A percentile compares a stretch with the other conserved stretches of the same genome.
These are phyloP conservation scores for Drosophila persimilis DNA, from an alignment of 1,140 invertebrate species.

Conservation along the genomic window DNA sequence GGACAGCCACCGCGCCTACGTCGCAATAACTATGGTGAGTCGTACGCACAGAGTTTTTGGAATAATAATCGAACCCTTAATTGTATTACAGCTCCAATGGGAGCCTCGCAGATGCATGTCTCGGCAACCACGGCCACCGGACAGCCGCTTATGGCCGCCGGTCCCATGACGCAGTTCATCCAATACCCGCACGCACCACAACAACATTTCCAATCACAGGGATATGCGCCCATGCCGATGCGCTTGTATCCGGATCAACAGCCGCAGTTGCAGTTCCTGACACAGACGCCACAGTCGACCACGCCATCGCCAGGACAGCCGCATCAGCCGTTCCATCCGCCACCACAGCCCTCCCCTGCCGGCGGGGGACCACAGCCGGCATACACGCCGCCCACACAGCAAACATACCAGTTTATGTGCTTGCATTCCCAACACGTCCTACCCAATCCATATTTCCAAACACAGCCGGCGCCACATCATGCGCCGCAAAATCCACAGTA, in stretches of 20 bases:
- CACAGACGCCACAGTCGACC: constrained; percentile 86
- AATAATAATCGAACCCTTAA: background rate
- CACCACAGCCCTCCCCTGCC: constrained; percentile 85
- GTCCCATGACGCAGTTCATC: constrained; percentile 86
- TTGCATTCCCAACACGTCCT: constrained; percentile 83
- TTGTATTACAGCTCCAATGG: constrained; percentile 84
- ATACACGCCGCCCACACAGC: constrained; percentile 73
- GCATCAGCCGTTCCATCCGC: constrained; percentile 85
- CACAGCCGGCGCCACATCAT: constrained; percentile 67
- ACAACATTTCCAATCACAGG: constrained; percentile 84
- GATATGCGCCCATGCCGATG: constrained; percentile 85
- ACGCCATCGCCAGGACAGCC: constrained; percentile 87
- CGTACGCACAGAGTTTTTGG: too few species aligned
- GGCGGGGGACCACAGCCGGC: constrained; percentile 83
- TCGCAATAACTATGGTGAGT: constrained; percentile 74
- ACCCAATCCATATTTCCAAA: constrained; percentile 69
- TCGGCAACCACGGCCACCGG: constrained; percentile 90
- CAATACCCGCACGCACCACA: constrained; percentile 87
- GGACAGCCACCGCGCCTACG: constrained; percentile 69
- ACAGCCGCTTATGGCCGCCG: constrained; percentile 91
- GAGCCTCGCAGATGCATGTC: constrained; percentile 88
- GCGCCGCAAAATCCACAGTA: constrained; percentile 73
- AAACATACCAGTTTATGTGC: constrained; percentile 85
- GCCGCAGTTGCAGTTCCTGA: constrained; percentile 85
- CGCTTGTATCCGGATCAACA: constrained; percentile 86